Evolutionary conservation across 2,888 invertebrate species (phyloP), one percentile per base, ranked within the genome.

Genomic region (Halictus quadricinctus): DNA sequence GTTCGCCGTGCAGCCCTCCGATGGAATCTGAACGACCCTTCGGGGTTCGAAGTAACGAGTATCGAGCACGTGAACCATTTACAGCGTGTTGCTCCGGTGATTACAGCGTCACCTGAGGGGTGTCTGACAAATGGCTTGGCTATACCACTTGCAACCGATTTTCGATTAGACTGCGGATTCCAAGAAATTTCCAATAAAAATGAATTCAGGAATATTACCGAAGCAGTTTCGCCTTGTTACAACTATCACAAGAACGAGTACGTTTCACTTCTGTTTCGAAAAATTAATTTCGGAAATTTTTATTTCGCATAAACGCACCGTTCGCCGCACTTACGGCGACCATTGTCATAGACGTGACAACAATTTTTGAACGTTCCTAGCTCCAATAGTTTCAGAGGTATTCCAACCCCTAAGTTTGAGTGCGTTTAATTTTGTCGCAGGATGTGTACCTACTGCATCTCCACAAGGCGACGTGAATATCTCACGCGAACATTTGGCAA

Each of bases 21-120:
- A 80, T 75, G 84, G 72, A 83, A 83, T 85, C 69, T 46, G 29
- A n/a, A 1, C 41, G 21, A 36, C 36, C 25, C 25, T 46, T 46
- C 15, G 69, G 29, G 10, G 5, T 8, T 29, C 13, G 6, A 13
- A 18, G 15, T 10, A n/a, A 15, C 18, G 18, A 29, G 36, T 72
- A 46, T 54, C 76, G 76, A 64, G 50, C 66, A 50, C 50, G 50
- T 25, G 46, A 77, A 77, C 48, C 76, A 66, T 54, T 77, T 69
- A 70, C 41, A 12, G 10, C 64, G 50, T 15, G 50, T 69, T 69
- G n/a, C 36, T 13, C 43, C 18, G 46, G n/a, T 54, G 50, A 77
- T 36, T 72, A n/a, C 76, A n/a, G n/a, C 43, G 46, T 43, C 58
- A 7, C 10, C 15, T n/a, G 8, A 6, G 15, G 5, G 21, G 15